Evolutionary conservation across 2,888 invertebrate genomes (phyloP).

Genomic region (Pediacus dermestoides): DNA sequence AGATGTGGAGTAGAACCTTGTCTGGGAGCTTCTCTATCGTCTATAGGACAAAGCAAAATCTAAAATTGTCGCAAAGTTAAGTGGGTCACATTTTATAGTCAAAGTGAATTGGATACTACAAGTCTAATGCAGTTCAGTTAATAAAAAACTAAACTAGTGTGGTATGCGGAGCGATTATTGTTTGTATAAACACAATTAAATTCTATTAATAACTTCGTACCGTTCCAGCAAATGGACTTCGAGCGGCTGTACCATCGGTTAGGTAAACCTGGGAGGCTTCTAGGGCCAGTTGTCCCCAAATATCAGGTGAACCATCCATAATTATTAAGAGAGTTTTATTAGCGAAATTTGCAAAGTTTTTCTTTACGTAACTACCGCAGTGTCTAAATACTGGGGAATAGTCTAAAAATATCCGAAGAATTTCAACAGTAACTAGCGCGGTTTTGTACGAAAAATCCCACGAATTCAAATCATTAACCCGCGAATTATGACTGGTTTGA

Average conservation of each 20-base stretch:
- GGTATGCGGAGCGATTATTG: too few relatives aligned
- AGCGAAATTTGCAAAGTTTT: background rate
- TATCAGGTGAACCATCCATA: conserved; percentile 55
- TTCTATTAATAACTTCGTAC: too few relatives aligned
- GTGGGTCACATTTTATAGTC: conserved; percentile 6
- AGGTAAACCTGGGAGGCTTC: conserved; percentile 84
- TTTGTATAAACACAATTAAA: too few relatives aligned
- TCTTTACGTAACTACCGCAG: conserved; percentile 8
- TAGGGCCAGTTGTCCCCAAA: conserved; percentile 85
- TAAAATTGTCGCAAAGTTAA: too few relatives aligned
- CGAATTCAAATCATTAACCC: background rate
- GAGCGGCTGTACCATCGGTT: conserved; percentile 71
- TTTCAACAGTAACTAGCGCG: too few relatives aligned
- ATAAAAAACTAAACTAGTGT: too few relatives aligned
- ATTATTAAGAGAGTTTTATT: conserved; percentile 11
- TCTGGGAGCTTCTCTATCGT: conserved; percentile 96
- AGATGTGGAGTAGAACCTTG: conserved; percentile 90
- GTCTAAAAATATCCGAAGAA: conserved; percentile 29
- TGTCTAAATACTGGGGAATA: conserved; percentile 16
- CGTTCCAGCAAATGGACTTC: conserved; percentile 82
- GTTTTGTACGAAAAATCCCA: too few relatives aligned
- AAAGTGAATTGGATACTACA: too few relatives aligned
- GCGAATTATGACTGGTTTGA: too few relatives aligned
- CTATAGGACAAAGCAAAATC: conserved; percentile 56
- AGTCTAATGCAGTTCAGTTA: too few relatives aligned